Evolutionary conservation across 1,140 invertebrate genomes (phyloP).

Genomic region (Battus philenor): DNA sequence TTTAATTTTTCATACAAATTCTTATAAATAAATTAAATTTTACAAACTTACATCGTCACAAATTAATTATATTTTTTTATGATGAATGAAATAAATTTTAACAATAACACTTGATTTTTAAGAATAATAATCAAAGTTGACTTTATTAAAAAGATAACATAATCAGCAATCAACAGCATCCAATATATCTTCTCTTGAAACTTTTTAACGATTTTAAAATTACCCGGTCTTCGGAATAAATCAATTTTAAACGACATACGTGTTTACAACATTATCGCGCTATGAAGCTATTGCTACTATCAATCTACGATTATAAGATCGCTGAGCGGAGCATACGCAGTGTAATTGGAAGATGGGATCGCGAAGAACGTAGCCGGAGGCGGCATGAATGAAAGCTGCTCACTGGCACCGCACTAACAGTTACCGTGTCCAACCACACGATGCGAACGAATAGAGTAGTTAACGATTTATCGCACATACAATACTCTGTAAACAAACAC

Average conservation of each 20-base stretch:
- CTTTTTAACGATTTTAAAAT: constrained; percentile 7
- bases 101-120: too few relatives aligned
- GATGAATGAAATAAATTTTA: too few relatives aligned
- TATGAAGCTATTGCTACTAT: constrained; percentile 41
- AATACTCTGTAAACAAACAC: constrained; percentile 13
- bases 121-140: too few relatives aligned
- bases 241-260: constrained; percentile 18
- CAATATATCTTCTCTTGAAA: constrained; percentile 3
- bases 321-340: constrained; percentile 45
- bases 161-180: too few relatives aligned
- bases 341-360: constrained; percentile 73
- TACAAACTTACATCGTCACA: too few relatives aligned
- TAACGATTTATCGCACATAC: constrained; percentile 10
- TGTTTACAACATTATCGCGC: constrained; percentile 19
- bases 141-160: too few relatives aligned
- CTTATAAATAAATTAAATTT: too few relatives aligned
- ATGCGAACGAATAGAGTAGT: constrained; percentile 16
- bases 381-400: constrained; percentile 73
- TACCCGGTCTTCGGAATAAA: constrained; percentile 15
- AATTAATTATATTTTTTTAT: too few relatives aligned
- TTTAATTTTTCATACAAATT: too few relatives aligned
- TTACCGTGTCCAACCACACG: constrained; percentile 21
- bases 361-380: constrained; percentile 61
- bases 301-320: constrained; percentile 64
- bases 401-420: constrained; percentile 48